A percentile compares a stretch with the other conserved stretches of the same genome.
Conservation (phyloP, 23 tunicate genomes). For the Trididemnum nubilum region DNA sequence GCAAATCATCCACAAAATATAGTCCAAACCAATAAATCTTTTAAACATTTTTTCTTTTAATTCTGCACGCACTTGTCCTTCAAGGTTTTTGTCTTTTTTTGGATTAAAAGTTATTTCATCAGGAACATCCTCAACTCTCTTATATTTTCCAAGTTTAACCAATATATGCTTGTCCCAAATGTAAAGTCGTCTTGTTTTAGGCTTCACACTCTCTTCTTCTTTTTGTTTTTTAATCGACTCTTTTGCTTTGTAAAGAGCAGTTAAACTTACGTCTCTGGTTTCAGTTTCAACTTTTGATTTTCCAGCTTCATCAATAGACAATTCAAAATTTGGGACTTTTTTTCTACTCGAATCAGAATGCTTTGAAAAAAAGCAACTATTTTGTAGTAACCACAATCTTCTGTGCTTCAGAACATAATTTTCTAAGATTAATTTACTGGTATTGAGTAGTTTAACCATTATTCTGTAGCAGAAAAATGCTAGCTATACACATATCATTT, state of each 20-base stretch:
- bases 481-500: no score
- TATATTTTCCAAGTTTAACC: slow-evolving; percentile 54
- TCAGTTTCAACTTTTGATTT: background rate
- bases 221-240: background rate
- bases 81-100: background rate
- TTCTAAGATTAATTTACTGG: no score
- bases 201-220: background rate
- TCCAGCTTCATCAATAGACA: background rate
- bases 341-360: no score
- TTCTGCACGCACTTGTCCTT: slow-evolving; percentile 13
- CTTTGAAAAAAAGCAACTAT: no score
- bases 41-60: slow-evolving; percentile 31
- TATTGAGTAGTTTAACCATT: no score
- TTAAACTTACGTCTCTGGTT: background rate
- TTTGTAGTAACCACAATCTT: no score
- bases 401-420: no score
- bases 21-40: slow-evolving; percentile 10
- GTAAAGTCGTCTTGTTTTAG: background rate
- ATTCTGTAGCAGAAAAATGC: no score
- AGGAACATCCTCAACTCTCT: slow-evolving; percentile 47
- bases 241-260: background rate
- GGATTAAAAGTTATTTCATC: slow-evolving; percentile 14
- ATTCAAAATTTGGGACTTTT: background rate
- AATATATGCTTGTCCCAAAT: slow-evolving; percentile 42
- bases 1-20: slow-evolving; percentile 15